Base-by-base conservation (phyloP, 2,888 invertebrate species). In the Macaria liturata region DNA sequence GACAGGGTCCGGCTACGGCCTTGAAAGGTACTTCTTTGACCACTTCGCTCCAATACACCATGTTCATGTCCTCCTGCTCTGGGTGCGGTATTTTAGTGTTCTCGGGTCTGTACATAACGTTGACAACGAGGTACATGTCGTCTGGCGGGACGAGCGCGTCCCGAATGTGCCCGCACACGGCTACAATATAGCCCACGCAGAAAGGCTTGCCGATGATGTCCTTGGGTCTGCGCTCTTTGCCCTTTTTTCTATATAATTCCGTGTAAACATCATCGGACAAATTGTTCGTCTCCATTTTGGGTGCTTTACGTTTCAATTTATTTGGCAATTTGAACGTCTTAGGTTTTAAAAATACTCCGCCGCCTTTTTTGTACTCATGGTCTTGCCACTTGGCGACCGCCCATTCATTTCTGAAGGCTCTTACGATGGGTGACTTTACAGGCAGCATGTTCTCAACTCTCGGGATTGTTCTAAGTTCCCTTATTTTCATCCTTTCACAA, bases 11-110 rank as follows among this genome's bases (percentile, higher is more conserved):
- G 20, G 86, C 83, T 3, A 97, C 94, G 31, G 92, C 80, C 0
- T 89, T 83, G 71, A 95, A 95, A 3, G 92, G 83, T 9, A 95
- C 84, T 59, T 89, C 92, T 54, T 82, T 86, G 90, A 96, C 93
- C 89, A 96, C 96, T 9, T 95, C 93, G 58, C 95, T 95, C 95
- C 96, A 97, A 79, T 95, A 97, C 0, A 97, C 80, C 58, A 95
- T 83, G 76, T 96, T 96, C 9, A 96, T 81, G 75, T 97, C 96
- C 50, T 93, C 90, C 62, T 94, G 93, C 62, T 94, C 93, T 0
- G 93, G 92, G 32, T 88, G 80, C 50, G 20, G 20, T 20, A 20
- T 93, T 64, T 93, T 93, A 0, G 96, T 96, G 76, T 96, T 95
- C 81, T 96, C 96, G 0, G 96, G 95, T 59, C 97, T 93, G 72